phyloP scores from a whole-genome alignment of 2,113 vertebrate genomes.

The Mellivora capensis region DNA sequence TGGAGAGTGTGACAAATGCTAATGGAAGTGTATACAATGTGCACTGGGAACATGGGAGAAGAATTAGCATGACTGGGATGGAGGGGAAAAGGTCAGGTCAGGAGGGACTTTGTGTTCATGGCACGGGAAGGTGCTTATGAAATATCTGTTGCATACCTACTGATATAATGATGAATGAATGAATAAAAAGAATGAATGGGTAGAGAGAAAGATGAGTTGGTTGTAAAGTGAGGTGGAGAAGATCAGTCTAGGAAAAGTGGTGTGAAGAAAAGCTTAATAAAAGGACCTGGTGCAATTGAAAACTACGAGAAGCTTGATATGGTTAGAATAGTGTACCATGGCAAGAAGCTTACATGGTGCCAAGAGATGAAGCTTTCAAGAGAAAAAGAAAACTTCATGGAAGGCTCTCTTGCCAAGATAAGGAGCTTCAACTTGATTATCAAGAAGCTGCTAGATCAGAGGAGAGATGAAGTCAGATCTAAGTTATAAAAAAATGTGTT shows the following conservation, averaged over 20 bases:
- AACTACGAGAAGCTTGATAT: background rate
- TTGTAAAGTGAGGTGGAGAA: background rate
- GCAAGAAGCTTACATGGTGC: background rate
- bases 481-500: background rate
- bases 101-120: background rate
- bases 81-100: background rate
- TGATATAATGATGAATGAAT: background rate
- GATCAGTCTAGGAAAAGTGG: background rate
- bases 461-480: background rate
- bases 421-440: background rate
- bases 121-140: background rate
- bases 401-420: background rate
- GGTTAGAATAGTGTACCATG: rapidly evolving
- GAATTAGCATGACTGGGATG: background rate
- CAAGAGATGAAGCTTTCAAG: background rate
- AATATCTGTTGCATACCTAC: background rate
- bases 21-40: background rate
- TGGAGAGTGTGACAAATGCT: background rate
- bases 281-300: background rate
- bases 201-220: background rate
- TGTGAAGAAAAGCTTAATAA: background rate
- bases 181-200: background rate
- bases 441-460: background rate
- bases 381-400: background rate
- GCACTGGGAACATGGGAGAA: rapidly evolving